These are phyloP conservation scores for Choreutis nemorana DNA, from an alignment of 2,888 invertebrate species.

Conservation along the genomic window DNA sequence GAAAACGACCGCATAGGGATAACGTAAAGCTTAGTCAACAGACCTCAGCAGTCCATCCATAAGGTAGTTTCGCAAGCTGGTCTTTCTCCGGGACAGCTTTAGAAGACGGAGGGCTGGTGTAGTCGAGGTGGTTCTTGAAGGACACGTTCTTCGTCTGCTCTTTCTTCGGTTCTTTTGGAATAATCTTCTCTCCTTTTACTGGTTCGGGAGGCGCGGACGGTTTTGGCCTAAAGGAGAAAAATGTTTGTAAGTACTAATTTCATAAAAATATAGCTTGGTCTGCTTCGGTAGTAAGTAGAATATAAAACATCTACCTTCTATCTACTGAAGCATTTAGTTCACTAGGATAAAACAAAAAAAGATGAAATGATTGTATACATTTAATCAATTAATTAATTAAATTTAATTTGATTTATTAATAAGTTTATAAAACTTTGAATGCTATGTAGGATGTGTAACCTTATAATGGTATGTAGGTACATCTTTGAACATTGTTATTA, in stretches of 20 bases:
- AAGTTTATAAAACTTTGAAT: too few species aligned
- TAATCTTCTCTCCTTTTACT: slow-evolving; percentile 42
- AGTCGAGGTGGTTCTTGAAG: slow-evolving; percentile 59
- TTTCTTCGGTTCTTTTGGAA: slow-evolving; percentile 42
- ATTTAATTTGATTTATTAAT: too few species aligned
- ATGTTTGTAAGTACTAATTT: not conserved
- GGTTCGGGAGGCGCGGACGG: slow-evolving; percentile 46
- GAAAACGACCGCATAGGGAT: too few species aligned
- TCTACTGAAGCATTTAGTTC: too few species aligned
- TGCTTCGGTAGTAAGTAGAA: too few species aligned
- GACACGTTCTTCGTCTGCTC: slow-evolving; percentile 61
- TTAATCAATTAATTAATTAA: too few species aligned
- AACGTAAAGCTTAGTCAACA: not conserved
- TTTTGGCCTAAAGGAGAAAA: slow-evolving; percentile 27
- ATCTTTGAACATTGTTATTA: too few species aligned
- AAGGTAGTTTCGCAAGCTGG: slow-evolving; percentile 55
- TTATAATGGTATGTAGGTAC: too few species aligned
- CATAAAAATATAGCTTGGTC: not conserved
- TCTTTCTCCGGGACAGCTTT: slow-evolving; percentile 58
- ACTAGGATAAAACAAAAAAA: too few species aligned
- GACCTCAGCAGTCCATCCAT: slow-evolving; percentile 53
- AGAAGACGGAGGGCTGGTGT: slow-evolving; percentile 48
- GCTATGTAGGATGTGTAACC: not conserved
- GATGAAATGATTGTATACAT: too few species aligned
- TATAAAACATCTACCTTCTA: too few species aligned